Evolutionary conservation across 2,113 vertebrate species (phyloP).

Genomic region (Brachirus orientalis): DNA sequence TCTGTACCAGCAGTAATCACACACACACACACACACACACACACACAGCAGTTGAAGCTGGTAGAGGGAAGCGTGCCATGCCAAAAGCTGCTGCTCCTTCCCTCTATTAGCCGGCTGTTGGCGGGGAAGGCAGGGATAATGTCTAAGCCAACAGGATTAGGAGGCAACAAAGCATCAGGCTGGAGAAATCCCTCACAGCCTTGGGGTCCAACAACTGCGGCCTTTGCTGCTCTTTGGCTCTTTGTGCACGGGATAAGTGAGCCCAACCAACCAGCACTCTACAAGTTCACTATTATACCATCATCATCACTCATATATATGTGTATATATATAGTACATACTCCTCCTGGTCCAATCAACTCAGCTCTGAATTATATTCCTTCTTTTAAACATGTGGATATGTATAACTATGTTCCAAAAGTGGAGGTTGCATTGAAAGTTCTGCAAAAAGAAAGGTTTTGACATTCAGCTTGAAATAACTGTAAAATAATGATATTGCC

Average conservation of each 20-base stretch:
- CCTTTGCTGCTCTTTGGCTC: constrained; percentile 44
- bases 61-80: constrained; percentile 52
- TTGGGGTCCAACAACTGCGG: constrained; percentile 45
- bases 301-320: constrained; percentile 17
- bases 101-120: constrained; percentile 72
- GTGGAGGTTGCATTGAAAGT: no score
- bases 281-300: not conserved
- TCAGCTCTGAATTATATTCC: constrained; percentile 27
- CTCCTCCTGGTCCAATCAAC: constrained; percentile 10
- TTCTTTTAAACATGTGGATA: no score
- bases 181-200: constrained; percentile 71
- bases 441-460: no score
- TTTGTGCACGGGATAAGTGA: constrained; percentile 32
- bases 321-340: no score
- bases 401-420: no score
- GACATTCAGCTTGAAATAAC: no score
- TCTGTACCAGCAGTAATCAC: constrained; percentile 67
- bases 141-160: constrained; percentile 79
- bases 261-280: constrained; percentile 28
- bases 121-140: constrained; percentile 74
- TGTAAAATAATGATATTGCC: no score
- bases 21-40: constrained; percentile 32
- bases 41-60: constrained; percentile 27
- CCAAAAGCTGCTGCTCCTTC: constrained; percentile 56
- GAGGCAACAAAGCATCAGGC: constrained; percentile 78